Evolutionary conservation across 2,888 invertebrate species (phyloP).

Genomic region (Platycheirus rosarum): DNA sequence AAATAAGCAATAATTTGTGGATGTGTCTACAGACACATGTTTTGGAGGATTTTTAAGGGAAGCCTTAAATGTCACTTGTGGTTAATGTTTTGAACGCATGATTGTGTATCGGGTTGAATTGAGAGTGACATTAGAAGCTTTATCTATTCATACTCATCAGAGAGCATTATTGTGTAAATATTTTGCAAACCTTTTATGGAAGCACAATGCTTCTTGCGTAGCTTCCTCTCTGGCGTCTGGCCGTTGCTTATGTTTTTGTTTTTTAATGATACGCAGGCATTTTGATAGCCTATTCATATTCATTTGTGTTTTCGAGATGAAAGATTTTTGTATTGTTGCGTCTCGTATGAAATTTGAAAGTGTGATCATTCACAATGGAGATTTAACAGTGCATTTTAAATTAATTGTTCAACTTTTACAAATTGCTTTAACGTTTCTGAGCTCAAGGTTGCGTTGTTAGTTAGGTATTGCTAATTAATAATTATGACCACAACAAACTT

Average conservation of each 20-base stretch:
- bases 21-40: background rate
- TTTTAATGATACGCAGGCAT: background rate
- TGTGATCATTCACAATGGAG: constrained; percentile 13
- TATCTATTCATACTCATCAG: constrained; percentile 33
- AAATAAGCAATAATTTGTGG: too few species aligned
- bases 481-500: too few species aligned
- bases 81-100: constrained; percentile 32
- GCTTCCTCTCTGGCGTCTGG: background rate
- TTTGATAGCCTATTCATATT: constrained; percentile 29
- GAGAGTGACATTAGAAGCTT: constrained; percentile 28
- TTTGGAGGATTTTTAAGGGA: background rate
- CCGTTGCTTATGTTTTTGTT: background rate
- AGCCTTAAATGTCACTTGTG: constrained; percentile 33
- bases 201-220: constrained; percentile 18
- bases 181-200: constrained; percentile 15
- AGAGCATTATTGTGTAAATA: constrained; percentile 33
- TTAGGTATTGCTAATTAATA: too few species aligned
- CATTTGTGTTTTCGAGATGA: constrained; percentile 29
- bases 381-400: constrained; percentile 36
- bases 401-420: constrained; percentile 32
- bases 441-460: too few species aligned
- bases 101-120: constrained; percentile 10
- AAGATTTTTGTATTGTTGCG: constrained; percentile 4
- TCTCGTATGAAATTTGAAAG: constrained; percentile 7
- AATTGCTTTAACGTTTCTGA: too few species aligned